A percentile compares a stretch with the other conserved stretches of the same genome.
Conservation (phyloP, 2,888 invertebrate species). For the Phlogophora meticulosa region DNA sequence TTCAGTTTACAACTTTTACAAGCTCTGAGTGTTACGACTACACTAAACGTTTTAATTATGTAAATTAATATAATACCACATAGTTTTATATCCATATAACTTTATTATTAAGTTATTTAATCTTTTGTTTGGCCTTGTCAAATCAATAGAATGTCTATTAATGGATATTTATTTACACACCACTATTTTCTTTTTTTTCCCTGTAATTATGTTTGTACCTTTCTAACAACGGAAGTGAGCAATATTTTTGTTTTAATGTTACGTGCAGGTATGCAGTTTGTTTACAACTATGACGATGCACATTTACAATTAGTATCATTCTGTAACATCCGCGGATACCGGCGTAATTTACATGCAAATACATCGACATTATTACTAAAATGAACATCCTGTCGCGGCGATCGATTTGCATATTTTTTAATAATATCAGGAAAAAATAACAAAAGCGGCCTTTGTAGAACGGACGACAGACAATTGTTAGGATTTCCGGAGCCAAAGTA, state of each 20-base stretch:
- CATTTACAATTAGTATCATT: conserved; percentile 86
- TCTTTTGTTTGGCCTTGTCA: conserved; percentile 32
- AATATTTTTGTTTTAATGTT: conserved; percentile 65
- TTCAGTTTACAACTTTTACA: conserved; percentile 21
- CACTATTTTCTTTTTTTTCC: conserved; percentile 23
- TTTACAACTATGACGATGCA: conserved; percentile 82
- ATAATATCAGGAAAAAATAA: conserved; percentile 87
- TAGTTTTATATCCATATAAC: conserved; percentile 35
- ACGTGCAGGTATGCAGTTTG: conserved; percentile 68
- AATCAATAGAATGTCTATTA: conserved; percentile 26
- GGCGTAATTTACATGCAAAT: conserved; percentile 89
- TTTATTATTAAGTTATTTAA: conserved; percentile 39
- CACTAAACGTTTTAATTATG: conserved; percentile 45
- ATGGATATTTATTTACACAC: conserved; percentile 34
- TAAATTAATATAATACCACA: conserved; percentile 51
- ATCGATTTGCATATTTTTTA: conserved; percentile 91
- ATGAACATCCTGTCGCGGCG: conserved; percentile 87
- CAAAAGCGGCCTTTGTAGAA: conserved; percentile 84
- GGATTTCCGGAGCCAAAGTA: conserved; percentile 84
- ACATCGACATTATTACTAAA: conserved; percentile 87
- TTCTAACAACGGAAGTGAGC: conserved; percentile 62
- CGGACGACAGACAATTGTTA: conserved; percentile 84
- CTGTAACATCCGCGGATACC: conserved; percentile 86
- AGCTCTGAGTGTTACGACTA: conserved; percentile 27
- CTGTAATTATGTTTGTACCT: conserved; percentile 27